Conservation (phyloP, 2,113 vertebrate species). For the Baryphthengus martii region DNA sequence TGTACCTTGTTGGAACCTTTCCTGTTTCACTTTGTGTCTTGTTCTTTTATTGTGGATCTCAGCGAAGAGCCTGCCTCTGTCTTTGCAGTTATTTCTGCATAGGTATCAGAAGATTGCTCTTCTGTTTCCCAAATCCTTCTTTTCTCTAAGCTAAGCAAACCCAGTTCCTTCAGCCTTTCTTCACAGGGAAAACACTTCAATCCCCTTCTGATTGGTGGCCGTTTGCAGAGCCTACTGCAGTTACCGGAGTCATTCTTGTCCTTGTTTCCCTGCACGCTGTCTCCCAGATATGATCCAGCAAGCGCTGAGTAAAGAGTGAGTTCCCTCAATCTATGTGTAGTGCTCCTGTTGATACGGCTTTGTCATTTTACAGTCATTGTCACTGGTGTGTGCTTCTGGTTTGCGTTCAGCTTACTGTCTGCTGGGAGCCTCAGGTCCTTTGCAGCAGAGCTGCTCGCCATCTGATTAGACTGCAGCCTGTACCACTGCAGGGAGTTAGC, state of each 20-base stretch:
- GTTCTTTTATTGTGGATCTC: background rate
- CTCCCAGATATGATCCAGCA: background rate
- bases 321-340: background rate
- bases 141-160: background rate
- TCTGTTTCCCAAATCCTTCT: background rate
- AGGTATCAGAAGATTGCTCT: background rate
- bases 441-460: background rate
- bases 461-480: background rate
- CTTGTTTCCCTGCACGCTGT: background rate
- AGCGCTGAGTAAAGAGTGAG: fast-evolving
- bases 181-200: background rate
- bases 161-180: background rate
- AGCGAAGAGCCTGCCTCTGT: background rate
- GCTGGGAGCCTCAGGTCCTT: background rate
- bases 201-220: background rate
- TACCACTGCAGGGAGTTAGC: background rate
- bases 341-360: background rate
- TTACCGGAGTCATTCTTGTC: background rate
- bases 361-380: no score
- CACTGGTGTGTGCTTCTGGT: background rate
- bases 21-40: background rate
- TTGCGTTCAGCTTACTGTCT: background rate
- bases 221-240: background rate
- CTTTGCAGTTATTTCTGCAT: background rate
- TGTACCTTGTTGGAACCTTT: background rate